Conservation (phyloP, 2,797 vertebrate species). For the Peromyscus aztecus region DNA sequence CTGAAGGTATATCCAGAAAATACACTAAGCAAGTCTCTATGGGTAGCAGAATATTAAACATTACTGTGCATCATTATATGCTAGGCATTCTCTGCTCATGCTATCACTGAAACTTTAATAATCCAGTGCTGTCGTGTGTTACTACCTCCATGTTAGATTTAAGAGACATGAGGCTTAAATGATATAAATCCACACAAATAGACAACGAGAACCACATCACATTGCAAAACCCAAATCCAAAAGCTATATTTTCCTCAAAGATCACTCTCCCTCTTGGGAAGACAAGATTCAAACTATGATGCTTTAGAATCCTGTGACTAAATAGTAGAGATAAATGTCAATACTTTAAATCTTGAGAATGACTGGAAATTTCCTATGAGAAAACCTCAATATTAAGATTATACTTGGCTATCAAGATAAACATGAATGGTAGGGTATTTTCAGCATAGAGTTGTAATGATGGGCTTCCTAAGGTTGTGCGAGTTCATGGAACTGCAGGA, state of each 20-base stretch:
- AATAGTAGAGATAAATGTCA: not conserved
- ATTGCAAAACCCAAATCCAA: not conserved
- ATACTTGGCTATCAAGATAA: conserved; percentile 49
- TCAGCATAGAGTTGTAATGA: not conserved
- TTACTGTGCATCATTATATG: not conserved
- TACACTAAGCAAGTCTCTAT: not conserved
- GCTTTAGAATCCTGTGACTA: not conserved
- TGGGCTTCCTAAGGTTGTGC: not conserved
- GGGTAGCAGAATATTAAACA: not conserved
- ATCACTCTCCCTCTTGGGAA: not conserved
- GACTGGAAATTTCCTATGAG: not conserved
- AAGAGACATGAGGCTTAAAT: not conserved
- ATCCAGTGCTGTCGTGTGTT: not conserved
- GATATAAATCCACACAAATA: not conserved
- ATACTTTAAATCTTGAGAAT: not conserved
- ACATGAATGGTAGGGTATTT: not conserved
- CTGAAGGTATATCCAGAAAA: not conserved
- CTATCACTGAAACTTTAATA: not conserved
- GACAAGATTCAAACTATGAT: not conserved
- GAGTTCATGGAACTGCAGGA: not conserved
- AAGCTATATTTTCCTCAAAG: not conserved
- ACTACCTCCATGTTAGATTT: not conserved
- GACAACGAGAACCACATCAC: not conserved
- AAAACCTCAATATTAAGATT: conserved; percentile 53
- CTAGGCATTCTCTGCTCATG: not conserved